phyloP scores from a whole-genome alignment of 64 coral and sea anemone species.

The Astreopora myriophthalma region DNA sequence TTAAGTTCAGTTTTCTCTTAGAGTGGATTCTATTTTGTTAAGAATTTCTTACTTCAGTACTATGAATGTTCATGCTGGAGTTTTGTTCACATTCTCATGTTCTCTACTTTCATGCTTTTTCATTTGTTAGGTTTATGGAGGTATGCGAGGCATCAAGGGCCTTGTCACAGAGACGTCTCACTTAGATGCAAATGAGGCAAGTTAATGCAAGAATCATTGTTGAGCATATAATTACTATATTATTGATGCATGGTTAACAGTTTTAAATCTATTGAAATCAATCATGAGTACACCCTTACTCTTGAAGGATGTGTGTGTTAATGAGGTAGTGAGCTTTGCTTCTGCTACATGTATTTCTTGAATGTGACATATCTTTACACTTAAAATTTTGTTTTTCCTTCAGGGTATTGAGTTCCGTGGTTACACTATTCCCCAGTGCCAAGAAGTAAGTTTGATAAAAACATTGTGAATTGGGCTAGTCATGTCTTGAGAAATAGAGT shows the following conservation, averaged over 20 bases:
- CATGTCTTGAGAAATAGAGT: too few species aligned
- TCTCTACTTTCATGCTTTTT: background rate
- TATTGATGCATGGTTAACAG: too few species aligned
- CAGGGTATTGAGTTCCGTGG: slow-evolving; percentile 98
- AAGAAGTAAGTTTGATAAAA: slow-evolving; percentile 70
- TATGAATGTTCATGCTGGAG: background rate
- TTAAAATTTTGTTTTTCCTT: background rate
- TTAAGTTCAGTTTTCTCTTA: too few species aligned
- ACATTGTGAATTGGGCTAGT: too few species aligned
- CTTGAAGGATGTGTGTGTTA: too few species aligned
- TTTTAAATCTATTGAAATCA: too few species aligned
- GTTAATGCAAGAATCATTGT: background rate
- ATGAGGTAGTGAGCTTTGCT: too few species aligned
- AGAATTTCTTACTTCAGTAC: too few species aligned
- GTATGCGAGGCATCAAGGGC: slow-evolving; percentile 96
- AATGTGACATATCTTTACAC: background rate
- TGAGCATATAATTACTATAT: background rate
- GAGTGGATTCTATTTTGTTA: too few species aligned
- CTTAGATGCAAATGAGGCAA: slow-evolving; percentile 89
- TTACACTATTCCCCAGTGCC: slow-evolving; percentile 96
- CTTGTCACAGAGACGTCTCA: slow-evolving; percentile 91
- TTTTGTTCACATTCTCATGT: background rate
- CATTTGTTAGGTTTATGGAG: slow-evolving; percentile 85
- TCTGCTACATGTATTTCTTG: too few species aligned
- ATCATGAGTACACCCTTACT: too few species aligned